Base-by-base conservation (phyloP, 2,888 invertebrate genomes). In the Meliscaeva auricollis region DNA sequence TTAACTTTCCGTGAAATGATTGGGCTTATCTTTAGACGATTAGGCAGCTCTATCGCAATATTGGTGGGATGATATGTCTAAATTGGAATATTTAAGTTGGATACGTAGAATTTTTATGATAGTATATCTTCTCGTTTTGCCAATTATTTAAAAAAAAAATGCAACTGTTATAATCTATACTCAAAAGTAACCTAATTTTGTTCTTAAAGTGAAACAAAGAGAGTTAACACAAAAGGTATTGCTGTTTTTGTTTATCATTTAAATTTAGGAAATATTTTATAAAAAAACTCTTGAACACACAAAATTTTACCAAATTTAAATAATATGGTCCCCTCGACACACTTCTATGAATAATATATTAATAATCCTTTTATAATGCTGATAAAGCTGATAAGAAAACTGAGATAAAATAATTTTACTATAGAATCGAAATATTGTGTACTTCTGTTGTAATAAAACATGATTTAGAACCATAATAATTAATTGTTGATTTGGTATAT, bases 21-120 rank as follows among this genome's bases (percentile, higher is more conserved):
- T 69, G 26, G 68, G 56, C 58, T 77, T 85, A 85, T 85, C 85
- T 73, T 44, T 26, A 41, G 9, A 56, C 56, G 85, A 85, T 81
- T 85, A 85, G 54, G 20, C 35, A 35, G 35, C 35, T 35, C 35
- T 35, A 35, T 35, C 35, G 35, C 6, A 35, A 35, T 35, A 35
- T 35, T 38, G 3, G 38, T 8, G 11, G 38, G 4, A 38, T 38
- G 38, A 38, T 38, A 38, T 38, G 11, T 6, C 5, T 38, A 11
- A 9, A 38, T 38, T 38, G 3, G 38, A 13, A 38, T 38, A n/a
- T 38, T 17, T 11, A 60, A 44, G 20, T 7, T 50, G 50, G 44
- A 73, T 4, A 15, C 17, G 15, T 17, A 66, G 38, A n/a, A 58
- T 7, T 17, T 1, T 17, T 1, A 46, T 38, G 20, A 58, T 13